These are phyloP conservation scores for Spodoptera frugiperda DNA, from an alignment of 1,140 invertebrate species.

Conservation along the genomic window DNA sequence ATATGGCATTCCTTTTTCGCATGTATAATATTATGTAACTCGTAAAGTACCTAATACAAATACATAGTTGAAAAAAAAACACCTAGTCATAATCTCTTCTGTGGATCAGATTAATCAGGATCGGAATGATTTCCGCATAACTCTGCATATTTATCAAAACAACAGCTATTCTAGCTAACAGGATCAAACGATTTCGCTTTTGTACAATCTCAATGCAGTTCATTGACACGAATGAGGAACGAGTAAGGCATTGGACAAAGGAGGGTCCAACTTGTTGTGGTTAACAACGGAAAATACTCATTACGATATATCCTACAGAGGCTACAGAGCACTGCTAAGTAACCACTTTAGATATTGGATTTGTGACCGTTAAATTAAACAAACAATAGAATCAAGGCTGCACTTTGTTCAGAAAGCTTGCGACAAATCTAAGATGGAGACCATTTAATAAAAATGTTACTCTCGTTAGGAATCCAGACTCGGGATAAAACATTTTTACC, in stretches of 20 bases:
- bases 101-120: too few species aligned
- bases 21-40: too few species aligned
- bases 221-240: slow-evolving; percentile 48
- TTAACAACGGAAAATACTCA: slow-evolving; percentile 58
- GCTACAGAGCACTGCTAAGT: slow-evolving; percentile 14
- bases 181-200: slow-evolving; percentile 18
- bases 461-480: slow-evolving; percentile 1
- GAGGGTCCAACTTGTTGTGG: slow-evolving; percentile 52
- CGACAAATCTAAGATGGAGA: neutral
- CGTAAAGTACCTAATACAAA: too few species aligned
- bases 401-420: neutral
- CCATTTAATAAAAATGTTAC: slow-evolving; percentile 5
- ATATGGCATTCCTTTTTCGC: too few species aligned
- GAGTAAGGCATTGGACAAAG: slow-evolving; percentile 48
- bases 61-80: too few species aligned
- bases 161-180: slow-evolving; percentile 11
- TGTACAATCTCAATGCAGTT: slow-evolving; percentile 42
- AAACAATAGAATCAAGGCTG: slow-evolving; percentile 21
- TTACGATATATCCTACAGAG: slow-evolving; percentile 56
- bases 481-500: slow-evolving; percentile 13
- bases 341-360: slow-evolving; percentile 37
- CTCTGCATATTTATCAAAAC: neutral
- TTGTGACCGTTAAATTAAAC: slow-evolving; percentile 10
- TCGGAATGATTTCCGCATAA: neutral
- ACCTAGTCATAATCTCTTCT: neutral